A percentile compares a stretch with the other conserved stretches of the same genome.
Evolutionary conservation across 2,113 vertebrate genomes (phyloP).

Genomic region (Elephantulus edwardii): DNA sequence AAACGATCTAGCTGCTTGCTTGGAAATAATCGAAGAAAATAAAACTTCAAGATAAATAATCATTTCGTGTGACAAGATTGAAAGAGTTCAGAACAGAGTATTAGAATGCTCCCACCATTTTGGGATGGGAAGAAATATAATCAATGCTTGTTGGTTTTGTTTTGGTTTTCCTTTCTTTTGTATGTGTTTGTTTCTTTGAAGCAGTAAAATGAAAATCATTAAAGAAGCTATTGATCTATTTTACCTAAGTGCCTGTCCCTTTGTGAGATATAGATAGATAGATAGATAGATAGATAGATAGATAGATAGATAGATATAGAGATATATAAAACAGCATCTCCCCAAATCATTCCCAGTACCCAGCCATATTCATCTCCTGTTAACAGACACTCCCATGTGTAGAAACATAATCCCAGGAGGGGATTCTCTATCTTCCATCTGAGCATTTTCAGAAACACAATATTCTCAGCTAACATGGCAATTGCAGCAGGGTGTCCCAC

Average conservation of each 20-base stretch:
- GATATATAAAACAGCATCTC: not conserved
- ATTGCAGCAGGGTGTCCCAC: constrained; percentile 48
- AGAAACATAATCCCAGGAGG: constrained; percentile 43
- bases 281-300: no score
- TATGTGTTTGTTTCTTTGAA: not conserved
- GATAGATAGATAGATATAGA: no score
- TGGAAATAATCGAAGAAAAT: constrained; percentile 37
- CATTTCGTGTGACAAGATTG: not conserved
- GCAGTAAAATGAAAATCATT: constrained; percentile 21
- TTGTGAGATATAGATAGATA: no score
- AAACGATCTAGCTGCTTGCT: not conserved
- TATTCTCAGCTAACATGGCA: constrained; percentile 54
- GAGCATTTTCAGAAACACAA: constrained; percentile 67
- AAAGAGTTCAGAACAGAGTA: not conserved
- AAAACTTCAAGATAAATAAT: constrained; percentile 14
- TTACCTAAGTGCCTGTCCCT: constrained; percentile 25
- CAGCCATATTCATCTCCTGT: not conserved
- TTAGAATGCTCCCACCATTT: not conserved
- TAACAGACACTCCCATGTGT: constrained; percentile 44
- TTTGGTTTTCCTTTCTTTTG: no score
- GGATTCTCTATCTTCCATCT: constrained; percentile 45
- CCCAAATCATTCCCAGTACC: not conserved
- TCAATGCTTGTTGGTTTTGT: no score
- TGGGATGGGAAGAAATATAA: not conserved
- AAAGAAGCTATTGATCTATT: constrained; percentile 45